A percentile compares a stretch with the other conserved stretches of the same genome.
Evolutionary conservation across 1,140 invertebrate species (phyloP).

Genomic region (Papilio dardanus): DNA sequence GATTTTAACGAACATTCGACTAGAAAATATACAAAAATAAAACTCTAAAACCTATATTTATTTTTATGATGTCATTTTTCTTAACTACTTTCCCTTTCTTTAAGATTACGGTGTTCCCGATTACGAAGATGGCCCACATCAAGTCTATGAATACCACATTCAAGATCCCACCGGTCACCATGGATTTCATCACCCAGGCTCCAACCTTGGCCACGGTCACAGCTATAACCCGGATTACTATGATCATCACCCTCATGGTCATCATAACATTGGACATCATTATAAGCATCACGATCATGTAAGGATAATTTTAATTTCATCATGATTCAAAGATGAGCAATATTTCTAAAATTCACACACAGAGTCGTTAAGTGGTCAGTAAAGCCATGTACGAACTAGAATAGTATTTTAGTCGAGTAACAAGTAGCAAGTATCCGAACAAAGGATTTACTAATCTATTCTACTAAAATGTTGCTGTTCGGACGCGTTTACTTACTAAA

Average conservation of each 20-base stretch:
- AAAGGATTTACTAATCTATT: too few species aligned
- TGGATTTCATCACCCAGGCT: slow-evolving; percentile 44
- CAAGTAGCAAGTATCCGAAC: too few species aligned
- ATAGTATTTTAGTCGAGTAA: too few species aligned
- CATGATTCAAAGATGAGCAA: background rate
- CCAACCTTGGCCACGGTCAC: slow-evolving; percentile 42
- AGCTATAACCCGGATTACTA: slow-evolving; percentile 43
- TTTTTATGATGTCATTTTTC: background rate
- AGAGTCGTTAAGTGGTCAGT: too few species aligned
- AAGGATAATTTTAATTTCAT: slow-evolving; percentile 41
- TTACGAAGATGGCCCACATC: slow-evolving; percentile 59
- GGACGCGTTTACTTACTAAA: too few species aligned
- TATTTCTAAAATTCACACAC: too few species aligned
- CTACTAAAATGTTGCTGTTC: too few species aligned
- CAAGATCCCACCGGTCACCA: slow-evolving; percentile 50
- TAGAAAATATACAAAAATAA: too few species aligned
- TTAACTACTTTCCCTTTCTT: slow-evolving; percentile 14
- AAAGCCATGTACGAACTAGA: too few species aligned
- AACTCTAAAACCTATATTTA: background rate
- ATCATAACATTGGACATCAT: slow-evolving; percentile 53
- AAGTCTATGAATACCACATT: slow-evolving; percentile 53
- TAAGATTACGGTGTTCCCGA: slow-evolving; percentile 56
- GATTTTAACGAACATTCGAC: too few species aligned
- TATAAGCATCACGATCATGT: slow-evolving; percentile 67
- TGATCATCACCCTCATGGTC: slow-evolving; percentile 40